phyloP scores from a whole-genome alignment of 2,888 invertebrate species.

The Peribatodes rhomboidaria region DNA sequence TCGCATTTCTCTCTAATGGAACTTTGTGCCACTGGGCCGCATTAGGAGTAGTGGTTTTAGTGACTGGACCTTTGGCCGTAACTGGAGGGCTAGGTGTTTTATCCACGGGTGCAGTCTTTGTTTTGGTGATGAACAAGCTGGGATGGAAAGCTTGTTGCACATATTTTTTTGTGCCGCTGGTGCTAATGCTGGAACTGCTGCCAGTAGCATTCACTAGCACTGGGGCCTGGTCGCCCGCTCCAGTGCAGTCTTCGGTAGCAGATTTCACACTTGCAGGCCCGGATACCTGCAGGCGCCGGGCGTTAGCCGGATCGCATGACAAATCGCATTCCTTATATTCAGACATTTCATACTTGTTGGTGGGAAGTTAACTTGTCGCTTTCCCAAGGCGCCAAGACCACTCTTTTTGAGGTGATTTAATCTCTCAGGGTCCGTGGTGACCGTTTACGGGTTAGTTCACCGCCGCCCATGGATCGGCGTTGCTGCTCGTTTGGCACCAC shows the following conservation, averaged over 20 bases:
- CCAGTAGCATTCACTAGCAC: no score
- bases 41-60: neutral
- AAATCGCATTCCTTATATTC: conserved; percentile 18
- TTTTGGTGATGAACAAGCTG: conserved; percentile 34
- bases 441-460: conserved; percentile 8
- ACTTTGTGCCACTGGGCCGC: neutral
- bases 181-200: no score
- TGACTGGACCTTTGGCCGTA: neutral
- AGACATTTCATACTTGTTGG: conserved; percentile 24
- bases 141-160: conserved; percentile 41
- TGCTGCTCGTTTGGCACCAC: conserved; percentile 23
- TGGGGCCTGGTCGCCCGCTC: conserved; percentile 30
- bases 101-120: conserved; percentile 17
- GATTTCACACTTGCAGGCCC: no score
- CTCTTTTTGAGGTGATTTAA: no score
- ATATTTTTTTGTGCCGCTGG: conserved; percentile 22
- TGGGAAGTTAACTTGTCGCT: no score
- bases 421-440: no score
- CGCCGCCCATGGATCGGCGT: conserved; percentile 32
- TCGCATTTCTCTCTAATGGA: neutral
- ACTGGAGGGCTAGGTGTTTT: neutral
- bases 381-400: no score
- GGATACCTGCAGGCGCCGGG: no score
- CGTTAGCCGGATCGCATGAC: no score
- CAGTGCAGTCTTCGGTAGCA: conserved; percentile 33